Base-by-base conservation (phyloP, 2,797 vertebrate species). In the Trichosurus vulpecula region DNA sequence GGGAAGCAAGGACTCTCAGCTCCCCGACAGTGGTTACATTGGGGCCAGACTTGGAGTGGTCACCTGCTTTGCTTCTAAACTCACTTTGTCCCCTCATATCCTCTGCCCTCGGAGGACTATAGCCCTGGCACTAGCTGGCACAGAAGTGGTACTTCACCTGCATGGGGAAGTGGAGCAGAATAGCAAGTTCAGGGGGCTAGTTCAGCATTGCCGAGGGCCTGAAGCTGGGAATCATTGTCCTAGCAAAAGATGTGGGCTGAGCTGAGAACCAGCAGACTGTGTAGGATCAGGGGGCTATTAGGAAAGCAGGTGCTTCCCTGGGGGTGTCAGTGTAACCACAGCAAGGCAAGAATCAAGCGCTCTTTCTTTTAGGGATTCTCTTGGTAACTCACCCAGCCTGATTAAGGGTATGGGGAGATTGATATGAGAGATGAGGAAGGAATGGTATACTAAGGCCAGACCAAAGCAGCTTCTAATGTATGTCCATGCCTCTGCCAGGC, bases 401-500 rank as follows among this genome's bases (percentile, higher is more conserved):
- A 74, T 41, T 41, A 22, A 0, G 16, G 19, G n/a, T 25, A 27
- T 1, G 9, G 22, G 74, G 41, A 74, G 4, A 5, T 1, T 41
- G 61, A 74, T 14, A 41, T 13, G 30, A 31, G 11, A 66, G 61
- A 66, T 66, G 35, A 74, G 35, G 14, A 41, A 89, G 66, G 93
- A 94, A 95, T 95, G 9, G 54, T 57, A 61, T 95, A 92, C 53
- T 55, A 57, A 95, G 54, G 87, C 61, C 95, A 61, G 31, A 13
- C 31, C 58, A 35, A 14, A 35, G 61, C 35, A n/a, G 61, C 1
- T 19, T 61, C 31, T 19, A n/a, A 74, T 74, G 35, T 66, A 66
- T 19, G 14, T 16, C 5, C 30, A 35, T 61, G 30, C 58, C 35
- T 66, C 14, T n/a, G 61, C 35, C 10, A 4, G 35, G 61, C 61